Evolutionary conservation across 2,113 vertebrate genomes (phyloP).

Genomic region (Pholis gunnellus): DNA sequence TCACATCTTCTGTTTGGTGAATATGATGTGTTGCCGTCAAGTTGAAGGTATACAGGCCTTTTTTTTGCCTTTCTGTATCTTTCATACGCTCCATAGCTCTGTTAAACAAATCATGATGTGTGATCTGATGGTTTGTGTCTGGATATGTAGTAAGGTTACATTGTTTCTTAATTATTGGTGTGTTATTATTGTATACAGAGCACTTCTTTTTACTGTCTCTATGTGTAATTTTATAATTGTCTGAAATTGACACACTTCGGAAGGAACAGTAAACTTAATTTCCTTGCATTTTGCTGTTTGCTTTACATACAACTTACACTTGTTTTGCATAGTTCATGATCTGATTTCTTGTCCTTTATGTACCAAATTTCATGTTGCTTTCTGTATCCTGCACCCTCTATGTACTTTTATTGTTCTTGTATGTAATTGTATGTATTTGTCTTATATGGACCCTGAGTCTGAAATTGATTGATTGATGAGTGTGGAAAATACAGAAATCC

Average conservation of each 20-base stretch:
- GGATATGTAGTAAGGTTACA: neutral
- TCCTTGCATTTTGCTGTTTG: neutral
- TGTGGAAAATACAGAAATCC: neutral
- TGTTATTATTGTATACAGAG: neutral
- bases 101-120: conserved; percentile 4
- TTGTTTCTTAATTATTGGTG: neutral
- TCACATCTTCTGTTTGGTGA: neutral
- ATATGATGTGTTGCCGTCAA: neutral
- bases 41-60: neutral
- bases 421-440: too few species aligned
- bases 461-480: neutral
- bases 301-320: neutral
- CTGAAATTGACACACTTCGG: neutral
- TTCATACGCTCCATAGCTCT: neutral
- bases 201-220: neutral
- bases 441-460: too few species aligned
- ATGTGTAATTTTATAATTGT: neutral
- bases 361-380: neutral
- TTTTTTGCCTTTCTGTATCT: neutral
- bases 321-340: neutral
- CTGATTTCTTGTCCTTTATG: neutral
- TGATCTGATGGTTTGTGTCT: neutral
- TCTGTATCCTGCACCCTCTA: neutral
- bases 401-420: too few species aligned
- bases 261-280: neutral